Base-by-base conservation (phyloP, 2,888 invertebrate genomes). In the Drosophila hamatofila region DNA sequence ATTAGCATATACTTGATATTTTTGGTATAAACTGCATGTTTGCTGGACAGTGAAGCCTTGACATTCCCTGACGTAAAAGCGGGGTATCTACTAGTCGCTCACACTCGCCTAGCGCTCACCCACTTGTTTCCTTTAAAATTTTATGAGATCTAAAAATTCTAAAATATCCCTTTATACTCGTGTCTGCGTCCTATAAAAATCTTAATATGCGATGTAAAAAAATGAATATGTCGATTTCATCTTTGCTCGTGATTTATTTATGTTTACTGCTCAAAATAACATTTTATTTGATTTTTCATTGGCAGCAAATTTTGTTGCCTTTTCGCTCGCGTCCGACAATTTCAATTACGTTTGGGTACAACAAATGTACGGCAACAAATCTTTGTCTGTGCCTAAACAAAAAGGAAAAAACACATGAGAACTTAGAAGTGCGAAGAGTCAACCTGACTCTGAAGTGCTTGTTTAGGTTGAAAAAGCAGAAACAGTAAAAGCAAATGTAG, bases 321-420 rank as follows among this genome's bases (percentile, higher is more conserved):
- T n/a, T 41, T 21, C 23, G 37, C n/a, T 30, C 23, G 37, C 49
- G 18, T 37, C 18, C 35, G 27, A 60, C 64, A 70, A 67, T 75
- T 86, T 88, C 89, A 88, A 83, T 83, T 86, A 86, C 67, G 73
- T 23, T 51, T 59, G 14, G 14, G 55, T 67, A 67, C 62, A 86
- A 88, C 71, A 83, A 88, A 86, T 88, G 81, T 48, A 27, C 63
- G 70, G 68, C 58, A 75, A 86, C 86, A 86, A 83, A 83, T 83
- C 88, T 80, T 78, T 56, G 49, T 42, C 51, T 42, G 56, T 65
- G 35, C 30, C 63, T 35, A 46, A 41, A 3, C 23, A 48, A 48
- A 14, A 49, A 25, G 18, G n/a, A n/a, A 33, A 11, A 18, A 16
- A 21, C 37, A 51, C 48, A 21, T 12, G 48, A n/a, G 48, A 6